These are phyloP conservation scores for Solen grandis DNA, from an alignment of 1,140 invertebrate species.

Conservation along the genomic window DNA sequence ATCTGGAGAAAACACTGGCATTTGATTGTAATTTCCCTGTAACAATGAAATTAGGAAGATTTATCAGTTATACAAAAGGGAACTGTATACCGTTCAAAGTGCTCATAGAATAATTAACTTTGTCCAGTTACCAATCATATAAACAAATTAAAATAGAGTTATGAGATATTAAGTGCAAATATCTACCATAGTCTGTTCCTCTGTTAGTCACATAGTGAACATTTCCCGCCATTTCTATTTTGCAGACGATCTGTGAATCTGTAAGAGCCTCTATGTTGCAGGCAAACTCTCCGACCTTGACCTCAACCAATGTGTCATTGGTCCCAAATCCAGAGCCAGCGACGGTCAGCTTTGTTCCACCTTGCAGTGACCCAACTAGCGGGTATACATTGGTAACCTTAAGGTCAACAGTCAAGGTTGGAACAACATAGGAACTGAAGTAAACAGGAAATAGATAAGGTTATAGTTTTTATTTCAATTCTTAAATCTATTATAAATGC, in stretches of 20 bases:
- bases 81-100: neutral
- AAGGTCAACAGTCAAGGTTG: constrained; percentile 38
- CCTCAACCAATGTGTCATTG: constrained; percentile 52
- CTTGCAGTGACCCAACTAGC: constrained; percentile 64
- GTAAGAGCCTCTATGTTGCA: constrained; percentile 62
- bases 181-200: constrained; percentile 50
- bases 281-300: constrained; percentile 62
- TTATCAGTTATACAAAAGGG: too few relatives aligned
- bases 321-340: constrained; percentile 69
- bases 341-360: constrained; percentile 72
- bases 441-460: neutral
- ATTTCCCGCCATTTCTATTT: constrained; percentile 58
- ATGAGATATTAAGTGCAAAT: neutral
- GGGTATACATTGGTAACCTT: constrained; percentile 68
- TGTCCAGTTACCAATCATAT: neutral
- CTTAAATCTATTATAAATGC: too few relatives aligned
- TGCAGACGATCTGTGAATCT: constrained; percentile 63
- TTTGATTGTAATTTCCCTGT: too few relatives aligned
- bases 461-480: too few relatives aligned
- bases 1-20: too few relatives aligned
- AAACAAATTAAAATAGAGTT: neutral
- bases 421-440: neutral
- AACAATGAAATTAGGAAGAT: too few relatives aligned
- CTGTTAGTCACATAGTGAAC: constrained; percentile 66
- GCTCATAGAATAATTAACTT: neutral